Base-by-base conservation (phyloP, 2,113 vertebrate species). In the Cynocephalus volans region DNA sequence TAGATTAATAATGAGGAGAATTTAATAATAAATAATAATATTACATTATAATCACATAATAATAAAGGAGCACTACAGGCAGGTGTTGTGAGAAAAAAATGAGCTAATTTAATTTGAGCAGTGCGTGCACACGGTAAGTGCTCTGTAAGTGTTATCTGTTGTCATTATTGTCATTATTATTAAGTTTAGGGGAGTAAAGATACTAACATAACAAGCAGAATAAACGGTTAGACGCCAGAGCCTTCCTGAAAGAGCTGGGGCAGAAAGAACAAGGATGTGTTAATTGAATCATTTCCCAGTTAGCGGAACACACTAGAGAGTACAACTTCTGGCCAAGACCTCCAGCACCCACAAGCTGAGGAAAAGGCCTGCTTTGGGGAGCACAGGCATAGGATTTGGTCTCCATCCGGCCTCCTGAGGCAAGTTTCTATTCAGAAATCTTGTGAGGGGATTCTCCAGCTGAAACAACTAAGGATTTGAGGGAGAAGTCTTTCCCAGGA, bases 381-480 rank as follows among this genome's bases (percentile, higher is more conserved):
- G 1, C n/a, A 88, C 1, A 5, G 8, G 8, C 50, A 36, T 1
- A 60, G 36, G 21, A 13, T 6, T 2, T 0, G 62, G 24, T 79
- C 62, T 23, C 31, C 54, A 36, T 6, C 1, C 0, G 7, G 12
- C 76, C 12, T 36, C 65, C 41, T 28, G 24, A 45, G 33, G 33
- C 6, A 9, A 41, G 41, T n/a, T 33, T 56, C 81, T 56, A 6
- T 45, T 18, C 70, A 76, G 31, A 76, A 64, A 50, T 45, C n/a
- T 41, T 15, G 24, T 60, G 54, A 73, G 31, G 2, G 14, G 31
- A 26, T 52, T 75, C 73, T 79, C 31, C 83, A 87, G 23, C 41
- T 24, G 41, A 86, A 67, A 56, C 15, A 45, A 80, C 28, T 36
- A 50, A 13, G 15, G 19, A 26, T 72, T 58, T 52, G 64, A 72